These are phyloP conservation scores for Anoplius nigerrimus DNA, from an alignment of 2,888 invertebrate genomes.

Conservation along the genomic window DNA sequence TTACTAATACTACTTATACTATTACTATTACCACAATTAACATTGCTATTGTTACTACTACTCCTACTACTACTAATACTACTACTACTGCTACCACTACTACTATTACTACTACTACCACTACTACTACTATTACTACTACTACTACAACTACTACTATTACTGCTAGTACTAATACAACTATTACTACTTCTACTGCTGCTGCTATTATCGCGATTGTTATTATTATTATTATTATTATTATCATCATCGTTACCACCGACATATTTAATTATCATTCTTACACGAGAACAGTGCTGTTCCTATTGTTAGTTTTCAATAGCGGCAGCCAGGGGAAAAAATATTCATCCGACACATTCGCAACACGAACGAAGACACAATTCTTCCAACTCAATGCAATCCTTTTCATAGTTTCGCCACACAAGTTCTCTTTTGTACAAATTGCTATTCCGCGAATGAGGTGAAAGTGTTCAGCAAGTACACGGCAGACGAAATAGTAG, in stretches of 20 bases:
- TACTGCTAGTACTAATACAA: constrained; percentile 1
- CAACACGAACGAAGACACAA: too few relatives aligned
- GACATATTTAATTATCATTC: constrained; percentile 23
- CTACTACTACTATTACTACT: constrained; percentile 9
- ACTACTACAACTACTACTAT: constrained; percentile 4
- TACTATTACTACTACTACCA: constrained; percentile 9
- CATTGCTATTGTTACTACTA: neutral
- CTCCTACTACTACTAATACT: neutral
- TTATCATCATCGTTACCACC: neutral
- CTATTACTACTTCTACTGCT: constrained; percentile 1
- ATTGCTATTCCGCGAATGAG: too few relatives aligned
- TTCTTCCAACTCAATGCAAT: too few relatives aligned
- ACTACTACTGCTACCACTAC: neutral
- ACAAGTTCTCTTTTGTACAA: too few relatives aligned
- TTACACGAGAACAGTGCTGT: neutral
- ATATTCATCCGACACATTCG: too few relatives aligned
- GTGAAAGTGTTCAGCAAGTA: too few relatives aligned
- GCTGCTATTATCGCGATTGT: neutral
- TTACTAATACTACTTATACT: neutral
- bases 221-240: neutral
- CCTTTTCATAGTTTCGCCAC: too few relatives aligned
- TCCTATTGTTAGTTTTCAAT: too few relatives aligned
- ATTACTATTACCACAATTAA: neutral
- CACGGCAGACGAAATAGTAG: too few relatives aligned
- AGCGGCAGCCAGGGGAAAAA: too few relatives aligned